Evolutionary conservation across 30 jellyfish, hydroid and myxozoan species (phyloP).

Genomic region (Chrysaora quinquecirrha): DNA sequence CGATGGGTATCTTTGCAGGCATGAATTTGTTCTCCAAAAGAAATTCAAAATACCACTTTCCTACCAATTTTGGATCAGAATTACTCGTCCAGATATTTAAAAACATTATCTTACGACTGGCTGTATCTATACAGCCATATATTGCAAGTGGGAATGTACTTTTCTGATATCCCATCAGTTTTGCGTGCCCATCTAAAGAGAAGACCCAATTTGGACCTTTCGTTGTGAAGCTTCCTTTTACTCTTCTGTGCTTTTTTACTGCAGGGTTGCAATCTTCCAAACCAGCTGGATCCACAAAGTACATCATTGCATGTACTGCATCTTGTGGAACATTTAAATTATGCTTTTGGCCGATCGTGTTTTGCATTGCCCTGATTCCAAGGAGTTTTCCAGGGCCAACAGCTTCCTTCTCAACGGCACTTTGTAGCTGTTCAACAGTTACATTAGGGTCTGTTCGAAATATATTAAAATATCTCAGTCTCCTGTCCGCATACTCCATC

Average conservation of each 20-base stretch:
- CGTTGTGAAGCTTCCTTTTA: constrained; percentile 37
- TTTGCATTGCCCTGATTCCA: constrained; percentile 37
- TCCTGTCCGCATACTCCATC: constrained; percentile 6
- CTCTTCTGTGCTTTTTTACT: not conserved
- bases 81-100: constrained; percentile 18
- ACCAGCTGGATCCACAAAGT: constrained; percentile 33
- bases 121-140: constrained; percentile 70
- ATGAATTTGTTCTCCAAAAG: constrained; percentile 19
- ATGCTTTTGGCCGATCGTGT: constrained; percentile 30
- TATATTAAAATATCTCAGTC: constrained; percentile 9
- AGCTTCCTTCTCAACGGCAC: constrained; percentile 29
- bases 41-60: constrained; percentile 67
- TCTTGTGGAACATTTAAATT: constrained; percentile 19
- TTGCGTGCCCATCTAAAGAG: constrained; percentile 73
- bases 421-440: constrained; percentile 25
- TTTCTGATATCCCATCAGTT: constrained; percentile 72
- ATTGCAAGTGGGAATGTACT: constrained; percentile 68
- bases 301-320: constrained; percentile 47
- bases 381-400: constrained; percentile 47
- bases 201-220: constrained; percentile 37
- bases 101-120: constrained; percentile 52
- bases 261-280: constrained; percentile 10
- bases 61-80: constrained; percentile 61
- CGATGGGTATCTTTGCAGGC: constrained; percentile 31
- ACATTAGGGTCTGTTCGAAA: constrained; percentile 9